These are phyloP conservation scores for Coendou prehensilis DNA, from an alignment of 2,797 vertebrate species.

Conservation along the genomic window DNA sequence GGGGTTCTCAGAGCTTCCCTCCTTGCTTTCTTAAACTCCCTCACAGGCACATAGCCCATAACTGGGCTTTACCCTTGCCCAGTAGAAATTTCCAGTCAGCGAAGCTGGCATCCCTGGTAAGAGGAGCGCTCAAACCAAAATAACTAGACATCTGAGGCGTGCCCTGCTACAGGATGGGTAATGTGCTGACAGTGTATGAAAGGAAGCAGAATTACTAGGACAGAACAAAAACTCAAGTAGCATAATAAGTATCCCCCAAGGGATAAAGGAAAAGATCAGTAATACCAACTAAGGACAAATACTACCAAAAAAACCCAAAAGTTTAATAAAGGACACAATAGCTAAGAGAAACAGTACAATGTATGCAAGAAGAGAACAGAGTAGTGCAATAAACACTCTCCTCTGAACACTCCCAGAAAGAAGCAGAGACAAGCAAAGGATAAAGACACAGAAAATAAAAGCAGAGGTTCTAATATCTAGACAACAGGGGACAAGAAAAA, in stretches of 20 bases:
- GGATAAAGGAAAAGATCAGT: neutral
- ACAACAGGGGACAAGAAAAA: neutral
- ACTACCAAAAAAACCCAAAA: constrained; percentile 14
- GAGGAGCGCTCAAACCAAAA: neutral
- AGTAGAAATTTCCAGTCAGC: neutral
- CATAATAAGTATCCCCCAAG: neutral
- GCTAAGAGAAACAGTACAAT: neutral
- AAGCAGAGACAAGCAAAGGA: neutral
- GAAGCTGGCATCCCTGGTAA: neutral
- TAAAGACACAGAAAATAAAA: neutral
- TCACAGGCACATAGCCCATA: neutral
- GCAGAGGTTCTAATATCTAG: neutral
- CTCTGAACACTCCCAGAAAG: neutral
- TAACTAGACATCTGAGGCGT: neutral
- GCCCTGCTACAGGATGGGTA: neutral
- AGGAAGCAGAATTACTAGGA: neutral
- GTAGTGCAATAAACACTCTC: neutral
- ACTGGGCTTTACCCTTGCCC: neutral
- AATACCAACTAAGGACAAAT: constrained; percentile 7
- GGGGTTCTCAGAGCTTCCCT: neutral
- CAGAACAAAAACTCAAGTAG: neutral
- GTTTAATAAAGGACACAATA: constrained; percentile 3
- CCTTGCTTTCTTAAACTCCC: neutral
- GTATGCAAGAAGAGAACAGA: neutral
- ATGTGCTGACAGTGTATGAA: neutral